These are phyloP conservation scores for Leptopterna dolabrata DNA, from an alignment of 2,888 invertebrate genomes.

Conservation along the genomic window DNA sequence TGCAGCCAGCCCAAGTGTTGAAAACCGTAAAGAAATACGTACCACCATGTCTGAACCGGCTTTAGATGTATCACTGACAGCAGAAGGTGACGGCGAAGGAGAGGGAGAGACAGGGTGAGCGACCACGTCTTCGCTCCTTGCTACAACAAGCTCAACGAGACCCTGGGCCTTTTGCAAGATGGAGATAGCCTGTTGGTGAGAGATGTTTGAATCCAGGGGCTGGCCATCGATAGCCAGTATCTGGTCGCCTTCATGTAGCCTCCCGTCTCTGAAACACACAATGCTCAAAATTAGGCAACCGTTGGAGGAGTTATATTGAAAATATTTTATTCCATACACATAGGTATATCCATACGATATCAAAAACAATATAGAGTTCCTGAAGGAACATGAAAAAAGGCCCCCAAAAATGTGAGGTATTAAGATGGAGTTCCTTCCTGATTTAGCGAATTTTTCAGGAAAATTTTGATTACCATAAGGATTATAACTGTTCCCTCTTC, in stretches of 20 bases:
- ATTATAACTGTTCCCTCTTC: no score
- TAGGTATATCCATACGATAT: no score
- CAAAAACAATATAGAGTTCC: no score
- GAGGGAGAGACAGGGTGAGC: slow-evolving; percentile 60
- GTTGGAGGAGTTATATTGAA: background rate
- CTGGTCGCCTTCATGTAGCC: slow-evolving; percentile 82
- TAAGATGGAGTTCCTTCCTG: no score
- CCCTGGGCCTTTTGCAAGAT: slow-evolving; percentile 81
- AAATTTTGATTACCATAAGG: no score
- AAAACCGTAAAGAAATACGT: no score
- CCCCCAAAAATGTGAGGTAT: no score
- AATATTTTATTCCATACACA: background rate
- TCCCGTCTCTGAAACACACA: slow-evolving; percentile 73
- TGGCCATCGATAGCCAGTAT: slow-evolving; percentile 86
- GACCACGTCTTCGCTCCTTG: slow-evolving; percentile 67
- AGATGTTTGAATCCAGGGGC: slow-evolving; percentile 81
- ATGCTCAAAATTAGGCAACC: background rate
- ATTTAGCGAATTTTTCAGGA: no score
- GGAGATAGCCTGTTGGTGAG: slow-evolving; percentile 84
- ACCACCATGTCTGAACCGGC: slow-evolving; percentile 78
- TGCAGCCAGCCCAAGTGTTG: no score
- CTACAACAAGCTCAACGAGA: slow-evolving; percentile 75
- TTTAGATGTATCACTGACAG: slow-evolving; percentile 76
- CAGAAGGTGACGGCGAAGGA: slow-evolving; percentile 71
- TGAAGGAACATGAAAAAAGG: no score